These are phyloP conservation scores for Antitype chi DNA, from an alignment of 2,888 invertebrate genomes.

Conservation along the genomic window DNA sequence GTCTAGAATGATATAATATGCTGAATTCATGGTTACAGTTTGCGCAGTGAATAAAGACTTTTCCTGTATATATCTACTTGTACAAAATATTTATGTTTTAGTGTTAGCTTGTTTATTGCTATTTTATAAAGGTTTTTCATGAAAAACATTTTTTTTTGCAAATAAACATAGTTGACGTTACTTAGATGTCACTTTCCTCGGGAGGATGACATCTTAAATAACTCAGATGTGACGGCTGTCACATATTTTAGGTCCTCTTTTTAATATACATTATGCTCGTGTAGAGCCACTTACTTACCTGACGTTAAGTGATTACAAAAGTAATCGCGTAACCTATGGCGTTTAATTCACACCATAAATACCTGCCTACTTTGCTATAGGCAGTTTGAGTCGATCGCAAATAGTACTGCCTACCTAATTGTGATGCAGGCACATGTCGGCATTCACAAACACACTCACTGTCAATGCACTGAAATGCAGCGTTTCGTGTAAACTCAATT, in stretches of 20 bases:
- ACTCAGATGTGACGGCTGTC: not conserved
- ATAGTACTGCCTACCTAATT: not conserved
- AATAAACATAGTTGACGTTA: too few relatives aligned
- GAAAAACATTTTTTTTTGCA: too few relatives aligned
- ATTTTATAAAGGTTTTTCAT: too few relatives aligned
- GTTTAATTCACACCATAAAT: not conserved
- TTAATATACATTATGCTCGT: not conserved
- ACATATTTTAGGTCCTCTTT: not conserved
- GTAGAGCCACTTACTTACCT: not conserved
- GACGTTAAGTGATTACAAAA: conserved; percentile 19
- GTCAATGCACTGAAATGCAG: not conserved
- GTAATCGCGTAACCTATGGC: not conserved
- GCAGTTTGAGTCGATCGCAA: not conserved
- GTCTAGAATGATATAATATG: too few relatives aligned
- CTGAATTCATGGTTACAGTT: too few relatives aligned
- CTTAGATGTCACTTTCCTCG: not conserved
- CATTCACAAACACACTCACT: conserved; percentile 1
- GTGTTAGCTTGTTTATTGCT: too few relatives aligned
- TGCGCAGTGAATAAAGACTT: too few relatives aligned
- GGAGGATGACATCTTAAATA: not conserved
- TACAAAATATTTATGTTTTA: too few relatives aligned
- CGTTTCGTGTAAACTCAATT: conserved; percentile 8
- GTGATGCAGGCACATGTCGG: not conserved
- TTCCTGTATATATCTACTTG: too few relatives aligned
- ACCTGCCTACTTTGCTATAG: not conserved